These are phyloP conservation scores for Ctenomys sociabilis DNA, from an alignment of 2,113 vertebrate genomes.

Conservation along the genomic window DNA sequence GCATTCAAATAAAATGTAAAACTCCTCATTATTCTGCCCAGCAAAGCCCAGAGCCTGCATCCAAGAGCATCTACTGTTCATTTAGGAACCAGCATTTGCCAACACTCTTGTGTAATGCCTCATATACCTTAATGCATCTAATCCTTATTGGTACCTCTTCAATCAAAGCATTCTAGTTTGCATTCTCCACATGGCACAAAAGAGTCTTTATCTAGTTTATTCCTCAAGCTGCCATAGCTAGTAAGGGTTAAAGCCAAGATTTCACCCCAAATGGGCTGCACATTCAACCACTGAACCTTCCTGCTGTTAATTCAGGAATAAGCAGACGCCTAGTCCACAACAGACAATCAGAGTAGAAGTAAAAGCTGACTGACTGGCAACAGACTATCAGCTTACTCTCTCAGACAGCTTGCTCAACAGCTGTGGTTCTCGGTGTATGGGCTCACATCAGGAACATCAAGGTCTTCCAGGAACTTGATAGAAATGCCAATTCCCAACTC, in stretches of 20 bases:
- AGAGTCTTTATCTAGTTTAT: not conserved
- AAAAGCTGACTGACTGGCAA: conserved; percentile 4
- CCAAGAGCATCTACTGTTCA: not conserved
- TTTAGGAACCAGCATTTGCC: not conserved
- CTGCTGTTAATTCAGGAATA: not conserved
- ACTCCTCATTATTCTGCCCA: not conserved
- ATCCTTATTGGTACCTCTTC: not conserved
- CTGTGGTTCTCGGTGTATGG: not conserved
- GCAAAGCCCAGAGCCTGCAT: not conserved
- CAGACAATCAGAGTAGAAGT: not conserved
- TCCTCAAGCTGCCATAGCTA: not conserved
- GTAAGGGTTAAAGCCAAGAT: not conserved
- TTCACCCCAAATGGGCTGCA: not conserved
- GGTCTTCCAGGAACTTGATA: not conserved
- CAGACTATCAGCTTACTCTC: not conserved
- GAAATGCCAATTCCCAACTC: not conserved
- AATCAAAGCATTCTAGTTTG: not conserved
- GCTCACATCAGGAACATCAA: not conserved
- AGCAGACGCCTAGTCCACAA: not conserved
- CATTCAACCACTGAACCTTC: not conserved
- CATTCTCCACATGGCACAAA: not conserved
- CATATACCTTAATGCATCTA: not conserved
- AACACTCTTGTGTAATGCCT: not conserved
- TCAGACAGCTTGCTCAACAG: not conserved
- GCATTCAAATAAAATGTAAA: not conserved